Evolutionary conservation across 2,797 vertebrate species (phyloP).

Genomic region (Alcedo quadribrachys): DNA sequence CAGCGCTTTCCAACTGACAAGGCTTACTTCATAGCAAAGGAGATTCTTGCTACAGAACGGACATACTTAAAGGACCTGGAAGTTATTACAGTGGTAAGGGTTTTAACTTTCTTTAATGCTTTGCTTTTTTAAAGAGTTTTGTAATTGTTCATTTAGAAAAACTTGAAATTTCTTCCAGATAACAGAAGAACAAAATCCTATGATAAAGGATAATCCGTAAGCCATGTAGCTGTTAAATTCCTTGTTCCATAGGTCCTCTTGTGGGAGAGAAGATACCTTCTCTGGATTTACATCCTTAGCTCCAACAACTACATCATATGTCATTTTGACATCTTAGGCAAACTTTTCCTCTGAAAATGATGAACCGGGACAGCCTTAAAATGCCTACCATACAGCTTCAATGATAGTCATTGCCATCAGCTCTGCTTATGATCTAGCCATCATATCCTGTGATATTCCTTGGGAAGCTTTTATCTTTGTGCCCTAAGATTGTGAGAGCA

Average conservation of each 20-base stretch:
- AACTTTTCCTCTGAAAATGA: not conserved
- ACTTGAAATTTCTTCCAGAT: not conserved
- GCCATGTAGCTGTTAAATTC: not conserved
- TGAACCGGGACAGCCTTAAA: not conserved
- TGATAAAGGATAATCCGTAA: not conserved
- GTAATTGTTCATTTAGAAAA: not conserved
- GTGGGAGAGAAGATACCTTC: not conserved
- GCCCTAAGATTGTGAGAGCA: not conserved
- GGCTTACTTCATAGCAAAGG: conserved; percentile 96
- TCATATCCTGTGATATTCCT: not conserved
- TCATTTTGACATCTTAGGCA: not conserved
- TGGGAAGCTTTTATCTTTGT: not conserved
- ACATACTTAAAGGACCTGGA: conserved; percentile 97
- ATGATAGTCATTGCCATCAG: not conserved
- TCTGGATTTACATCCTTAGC: fast-evolving
- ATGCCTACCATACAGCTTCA: not conserved
- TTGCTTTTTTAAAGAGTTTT: not conserved
- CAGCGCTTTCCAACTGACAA: conserved; percentile 88
- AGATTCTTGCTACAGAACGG: conserved; percentile 96
- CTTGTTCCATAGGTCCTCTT: not conserved
- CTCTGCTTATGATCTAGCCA: not conserved
- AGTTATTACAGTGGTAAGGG: conserved; percentile 94
- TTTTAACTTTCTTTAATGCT: not conserved
- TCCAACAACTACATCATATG: not conserved
- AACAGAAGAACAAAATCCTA: not conserved